These are phyloP conservation scores for Sus cebifrons DNA, from an alignment of 2,797 vertebrate species.

Conservation along the genomic window DNA sequence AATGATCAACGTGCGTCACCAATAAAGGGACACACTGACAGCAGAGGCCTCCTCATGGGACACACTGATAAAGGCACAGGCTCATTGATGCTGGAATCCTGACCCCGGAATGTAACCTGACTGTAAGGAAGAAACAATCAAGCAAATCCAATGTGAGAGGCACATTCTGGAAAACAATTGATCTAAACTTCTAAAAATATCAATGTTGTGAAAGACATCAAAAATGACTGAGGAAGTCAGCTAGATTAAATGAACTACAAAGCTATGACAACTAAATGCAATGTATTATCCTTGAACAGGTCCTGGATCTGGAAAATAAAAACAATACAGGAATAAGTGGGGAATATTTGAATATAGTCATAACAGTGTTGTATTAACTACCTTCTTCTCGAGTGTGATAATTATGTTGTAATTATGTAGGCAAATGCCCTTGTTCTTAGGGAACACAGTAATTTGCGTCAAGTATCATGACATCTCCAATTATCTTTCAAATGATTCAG, in stretches of 20 bases:
- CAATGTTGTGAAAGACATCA: not conserved
- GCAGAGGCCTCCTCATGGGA: not conserved
- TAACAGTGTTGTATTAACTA: slow-evolving; percentile 16
- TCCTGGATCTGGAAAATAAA: slow-evolving; percentile 28
- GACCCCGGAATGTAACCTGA: not conserved
- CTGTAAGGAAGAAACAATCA: not conserved
- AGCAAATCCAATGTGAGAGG: slow-evolving; percentile 36
- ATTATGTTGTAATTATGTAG: not conserved
- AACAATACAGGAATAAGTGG: not conserved
- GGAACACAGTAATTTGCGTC: slow-evolving; percentile 5
- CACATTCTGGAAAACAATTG: not conserved
- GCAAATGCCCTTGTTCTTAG: not conserved
- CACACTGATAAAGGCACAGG: not conserved
- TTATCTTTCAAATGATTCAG: slow-evolving; percentile 52
- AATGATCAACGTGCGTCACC: not conserved
- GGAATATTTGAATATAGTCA: not conserved
- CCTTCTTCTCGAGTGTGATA: slow-evolving; percentile 41
- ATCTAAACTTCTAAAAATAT: slow-evolving; percentile 35
- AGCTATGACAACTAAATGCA: not conserved
- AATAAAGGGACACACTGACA: not conserved
- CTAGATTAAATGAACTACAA: not conserved
- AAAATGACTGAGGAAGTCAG: not conserved
- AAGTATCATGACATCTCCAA: not conserved
- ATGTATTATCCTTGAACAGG: not conserved
- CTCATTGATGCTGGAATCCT: not conserved